phyloP scores from a whole-genome alignment of 2,888 invertebrate species.

The Ethmia dodecea region DNA sequence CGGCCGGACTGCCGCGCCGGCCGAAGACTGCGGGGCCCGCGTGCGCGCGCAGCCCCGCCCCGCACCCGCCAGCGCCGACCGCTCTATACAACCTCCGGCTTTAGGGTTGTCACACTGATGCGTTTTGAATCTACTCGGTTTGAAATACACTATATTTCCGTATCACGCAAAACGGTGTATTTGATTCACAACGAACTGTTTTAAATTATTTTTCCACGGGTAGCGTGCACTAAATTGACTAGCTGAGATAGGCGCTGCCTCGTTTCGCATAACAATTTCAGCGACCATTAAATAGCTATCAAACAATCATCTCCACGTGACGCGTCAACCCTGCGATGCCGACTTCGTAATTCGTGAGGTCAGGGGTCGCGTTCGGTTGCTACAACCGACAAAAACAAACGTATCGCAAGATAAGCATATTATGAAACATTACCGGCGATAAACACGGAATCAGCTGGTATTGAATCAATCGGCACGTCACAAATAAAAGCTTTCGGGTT shows the following conservation, averaged over 20 bases:
- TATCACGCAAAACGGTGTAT: too few species aligned
- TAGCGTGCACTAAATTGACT: too few species aligned
- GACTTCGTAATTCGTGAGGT: constrained; percentile 26
- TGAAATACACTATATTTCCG: too few species aligned
- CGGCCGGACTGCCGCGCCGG: constrained; percentile 60
- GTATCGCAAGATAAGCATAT: constrained; percentile 2
- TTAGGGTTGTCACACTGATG: constrained; percentile 53
- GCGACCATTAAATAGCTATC: too few species aligned
- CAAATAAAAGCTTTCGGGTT: too few species aligned
- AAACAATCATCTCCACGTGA: too few species aligned
- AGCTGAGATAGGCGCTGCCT: too few species aligned
- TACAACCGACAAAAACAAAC: too few species aligned
- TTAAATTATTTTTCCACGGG: too few species aligned
- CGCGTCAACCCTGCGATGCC: constrained; percentile 28
- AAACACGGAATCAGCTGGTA: constrained; percentile 22
- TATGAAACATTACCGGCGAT: constrained; percentile 3
- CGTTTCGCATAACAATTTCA: too few species aligned
- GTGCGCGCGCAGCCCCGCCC: constrained; percentile 29
- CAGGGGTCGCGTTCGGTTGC: constrained; percentile 31
- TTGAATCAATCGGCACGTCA: constrained; percentile 1
- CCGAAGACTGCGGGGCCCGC: constrained; percentile 24
- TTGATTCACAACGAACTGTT: too few species aligned
- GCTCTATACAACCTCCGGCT: constrained; percentile 52
- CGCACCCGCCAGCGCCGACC: constrained; percentile 25
- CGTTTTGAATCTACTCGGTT: too few species aligned